Percentiles rank a stretch among this genome's conserved stretches.
These are phyloP conservation scores for Chrysolina americana DNA, from an alignment of 2,888 invertebrate species.

Conservation along the genomic window DNA sequence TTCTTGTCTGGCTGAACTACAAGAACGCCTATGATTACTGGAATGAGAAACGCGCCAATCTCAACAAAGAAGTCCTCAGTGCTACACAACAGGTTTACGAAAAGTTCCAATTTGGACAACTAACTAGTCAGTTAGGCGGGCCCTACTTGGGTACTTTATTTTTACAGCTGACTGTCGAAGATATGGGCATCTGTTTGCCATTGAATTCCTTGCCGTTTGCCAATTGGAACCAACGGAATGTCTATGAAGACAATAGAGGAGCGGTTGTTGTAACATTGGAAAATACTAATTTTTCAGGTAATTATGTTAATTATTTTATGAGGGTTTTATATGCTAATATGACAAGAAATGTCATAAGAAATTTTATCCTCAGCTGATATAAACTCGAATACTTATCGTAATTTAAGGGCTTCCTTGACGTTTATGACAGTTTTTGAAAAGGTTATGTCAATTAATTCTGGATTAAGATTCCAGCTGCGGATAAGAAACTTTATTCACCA, in stretches of 20 bases:
- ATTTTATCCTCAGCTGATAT: too few species aligned
- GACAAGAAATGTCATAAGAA: too few species aligned
- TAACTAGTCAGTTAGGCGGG: conserved; percentile 82
- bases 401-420: too few species aligned
- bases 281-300: conserved; percentile 89
- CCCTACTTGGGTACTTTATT: conserved; percentile 91
- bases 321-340: too few species aligned
- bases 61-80: conserved; percentile 89
- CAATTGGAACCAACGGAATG: conserved; percentile 77
- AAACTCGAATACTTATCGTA: too few species aligned
- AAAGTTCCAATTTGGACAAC: conserved; percentile 84
- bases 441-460: too few species aligned
- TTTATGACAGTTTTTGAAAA: too few species aligned
- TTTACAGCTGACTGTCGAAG: conserved; percentile 94
- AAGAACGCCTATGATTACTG: conserved; percentile 99
- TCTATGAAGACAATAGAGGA: conserved; percentile 87
- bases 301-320: too few species aligned
- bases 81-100: conserved; percentile 80
- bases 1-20: conserved; percentile 98
- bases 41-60: conserved; percentile 94
- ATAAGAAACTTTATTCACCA: not conserved
- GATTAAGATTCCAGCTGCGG: too few species aligned
- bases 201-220: conserved; percentile 84
- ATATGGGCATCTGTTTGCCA: conserved; percentile 96
- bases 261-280: conserved; percentile 97